Percentiles rank a stretch among this genome's conserved stretches.
Evolutionary conservation across 2,113 vertebrate genomes (phyloP).

Genomic region (Trichechus manatus): DNA sequence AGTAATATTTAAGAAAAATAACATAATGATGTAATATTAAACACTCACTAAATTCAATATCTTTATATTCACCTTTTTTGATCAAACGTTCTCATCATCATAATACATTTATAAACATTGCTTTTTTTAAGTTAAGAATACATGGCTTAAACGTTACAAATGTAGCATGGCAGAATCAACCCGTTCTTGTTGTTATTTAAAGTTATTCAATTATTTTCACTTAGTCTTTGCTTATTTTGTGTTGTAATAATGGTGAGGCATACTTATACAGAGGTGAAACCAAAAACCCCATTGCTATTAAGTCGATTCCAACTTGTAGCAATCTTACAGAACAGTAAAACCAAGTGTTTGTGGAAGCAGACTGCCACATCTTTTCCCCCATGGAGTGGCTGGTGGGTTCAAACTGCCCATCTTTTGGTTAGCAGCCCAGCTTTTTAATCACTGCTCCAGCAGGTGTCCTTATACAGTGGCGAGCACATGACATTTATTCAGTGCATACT

Average conservation of each 20-base stretch:
- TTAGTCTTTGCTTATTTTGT: neutral
- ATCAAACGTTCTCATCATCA: neutral
- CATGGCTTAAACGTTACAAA: neutral
- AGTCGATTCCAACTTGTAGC: no score
- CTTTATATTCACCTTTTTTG: neutral
- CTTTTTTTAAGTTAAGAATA: neutral
- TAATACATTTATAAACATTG: neutral
- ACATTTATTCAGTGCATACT: neutral
- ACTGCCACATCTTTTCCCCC: no score
- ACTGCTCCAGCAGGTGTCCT: no score
- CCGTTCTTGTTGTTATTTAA: neutral
- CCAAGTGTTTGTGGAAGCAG: no score
- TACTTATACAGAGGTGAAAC: neutral
- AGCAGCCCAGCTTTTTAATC: no score
- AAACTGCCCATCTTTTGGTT: no score
- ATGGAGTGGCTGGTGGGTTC: no score
- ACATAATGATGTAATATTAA: neutral
- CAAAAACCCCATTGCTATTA: no score
- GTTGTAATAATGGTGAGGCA: neutral
- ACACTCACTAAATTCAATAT: no score
- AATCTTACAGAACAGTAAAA: no score
- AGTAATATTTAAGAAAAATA: neutral
- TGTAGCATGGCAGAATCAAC: neutral
- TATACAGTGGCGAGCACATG: no score
- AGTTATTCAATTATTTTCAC: neutral